A percentile compares a stretch with the other conserved stretches of the same genome.
Evolutionary conservation across 2,113 vertebrate genomes (phyloP).

Genomic region (Toxotes jaculatrix): DNA sequence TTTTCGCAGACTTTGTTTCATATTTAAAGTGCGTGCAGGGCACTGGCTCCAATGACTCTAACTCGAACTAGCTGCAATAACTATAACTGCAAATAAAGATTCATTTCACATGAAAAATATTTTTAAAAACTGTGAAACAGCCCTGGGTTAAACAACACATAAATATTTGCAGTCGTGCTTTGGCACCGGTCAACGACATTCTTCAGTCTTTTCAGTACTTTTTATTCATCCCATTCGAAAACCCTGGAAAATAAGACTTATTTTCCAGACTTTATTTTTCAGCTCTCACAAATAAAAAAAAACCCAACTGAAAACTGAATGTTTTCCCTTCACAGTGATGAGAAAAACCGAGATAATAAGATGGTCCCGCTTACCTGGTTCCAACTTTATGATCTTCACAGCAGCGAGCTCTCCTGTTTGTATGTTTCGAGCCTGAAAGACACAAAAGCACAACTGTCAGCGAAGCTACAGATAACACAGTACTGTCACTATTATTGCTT

Average conservation of each 20-base stretch:
- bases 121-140: background rate
- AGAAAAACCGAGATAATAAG: conserved; percentile 21
- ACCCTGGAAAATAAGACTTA: conserved; percentile 3
- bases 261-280: conserved; percentile 34
- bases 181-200: conserved; percentile 2
- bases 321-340: background rate
- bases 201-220: background rate
- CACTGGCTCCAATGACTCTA: background rate
- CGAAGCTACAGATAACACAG: too few relatives aligned
- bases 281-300: background rate
- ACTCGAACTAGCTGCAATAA: background rate
- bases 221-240: conserved; percentile 20
- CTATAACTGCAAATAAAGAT: background rate
- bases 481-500: too few relatives aligned
- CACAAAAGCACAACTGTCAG: conserved; percentile 22
- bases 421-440: conserved; percentile 94
- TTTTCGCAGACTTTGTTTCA: background rate
- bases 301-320: background rate
- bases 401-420: conserved; percentile 95
- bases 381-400: conserved; percentile 99
- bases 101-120: background rate
- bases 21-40: background rate
- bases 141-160: background rate
- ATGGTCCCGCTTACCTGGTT: conserved; percentile 90
- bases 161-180: background rate